phyloP scores from a whole-genome alignment of 1,140 invertebrate species.

The Arctopsyche grandis region DNA sequence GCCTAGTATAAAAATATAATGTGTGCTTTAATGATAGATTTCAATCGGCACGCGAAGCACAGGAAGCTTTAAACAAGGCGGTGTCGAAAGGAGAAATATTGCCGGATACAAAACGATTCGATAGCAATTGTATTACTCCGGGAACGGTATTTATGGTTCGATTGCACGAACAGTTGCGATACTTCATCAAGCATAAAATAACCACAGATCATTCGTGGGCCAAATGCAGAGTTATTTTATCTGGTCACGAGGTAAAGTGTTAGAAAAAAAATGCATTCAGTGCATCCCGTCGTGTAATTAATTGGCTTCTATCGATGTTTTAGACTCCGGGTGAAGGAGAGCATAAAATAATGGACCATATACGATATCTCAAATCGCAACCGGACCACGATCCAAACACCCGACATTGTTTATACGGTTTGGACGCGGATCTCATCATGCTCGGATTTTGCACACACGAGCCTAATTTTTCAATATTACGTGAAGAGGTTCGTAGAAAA shows the following conservation, averaged over 20 bases:
- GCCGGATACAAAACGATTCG: conserved; percentile 83
- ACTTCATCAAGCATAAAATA: conserved; percentile 90
- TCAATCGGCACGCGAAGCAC: conserved; percentile 88
- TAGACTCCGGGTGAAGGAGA: conserved; percentile 96
- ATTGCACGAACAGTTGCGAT: conserved; percentile 85
- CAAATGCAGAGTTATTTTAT: conserved; percentile 80
- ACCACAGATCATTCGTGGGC: conserved; percentile 87
- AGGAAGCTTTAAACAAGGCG: conserved; percentile 81
- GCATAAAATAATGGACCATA: conserved; percentile 99
- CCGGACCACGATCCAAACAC: conserved; percentile 88
- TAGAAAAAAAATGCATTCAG: conserved; percentile 19
- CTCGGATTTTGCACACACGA: conserved; percentile 93
- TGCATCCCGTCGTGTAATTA: neutral
- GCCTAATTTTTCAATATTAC: conserved; percentile 89
- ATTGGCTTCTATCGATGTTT: neutral
- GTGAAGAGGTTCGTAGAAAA: conserved; percentile 85
- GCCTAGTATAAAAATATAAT: neutral
- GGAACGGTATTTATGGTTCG: conserved; percentile 91
- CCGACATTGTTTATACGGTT: conserved; percentile 92
- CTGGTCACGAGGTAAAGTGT: conserved; percentile 80
- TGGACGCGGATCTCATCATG: conserved; percentile 97
- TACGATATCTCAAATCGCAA: conserved; percentile 85
- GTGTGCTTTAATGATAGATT: conserved; percentile 67
- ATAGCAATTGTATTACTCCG: conserved; percentile 97
- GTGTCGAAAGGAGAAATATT: conserved; percentile 77